Evolutionary conservation across 2,113 vertebrate genomes (phyloP).

Genomic region (Ibidorhyncha struthersii): DNA sequence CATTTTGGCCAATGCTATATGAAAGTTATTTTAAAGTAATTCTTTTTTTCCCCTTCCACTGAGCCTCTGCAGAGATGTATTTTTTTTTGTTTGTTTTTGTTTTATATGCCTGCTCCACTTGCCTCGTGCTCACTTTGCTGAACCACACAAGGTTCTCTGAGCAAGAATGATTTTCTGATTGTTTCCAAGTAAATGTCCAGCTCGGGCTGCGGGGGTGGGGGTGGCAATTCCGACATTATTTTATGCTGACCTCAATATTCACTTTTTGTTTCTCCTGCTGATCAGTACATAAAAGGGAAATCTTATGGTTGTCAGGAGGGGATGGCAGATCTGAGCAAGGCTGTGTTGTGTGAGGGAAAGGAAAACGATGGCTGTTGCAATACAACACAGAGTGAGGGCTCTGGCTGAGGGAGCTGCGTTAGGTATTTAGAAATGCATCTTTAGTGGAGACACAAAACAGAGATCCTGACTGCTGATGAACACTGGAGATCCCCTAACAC

Average conservation of each 20-base stretch:
- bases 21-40: neutral
- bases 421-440: neutral
- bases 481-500: neutral
- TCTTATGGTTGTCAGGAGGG: accelerated
- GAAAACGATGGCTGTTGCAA: neutral
- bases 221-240: neutral
- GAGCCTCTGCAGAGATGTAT: neutral
- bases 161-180: neutral
- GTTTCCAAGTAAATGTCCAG: neutral
- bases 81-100: neutral
- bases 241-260: neutral
- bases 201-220: neutral
- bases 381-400: neutral
- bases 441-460: neutral
- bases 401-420: neutral
- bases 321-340: neutral
- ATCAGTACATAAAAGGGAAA: accelerated
- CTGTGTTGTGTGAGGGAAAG: accelerated
- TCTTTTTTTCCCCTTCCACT: neutral
- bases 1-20: neutral
- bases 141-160: neutral
- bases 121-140: accelerated
- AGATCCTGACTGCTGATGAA: neutral
- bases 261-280: neutral
- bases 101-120: neutral